Percentiles rank a stretch among this genome's conserved stretches.
Conservation (phyloP, 2,797 vertebrate species). For the Muscicapa comitata region DNA sequence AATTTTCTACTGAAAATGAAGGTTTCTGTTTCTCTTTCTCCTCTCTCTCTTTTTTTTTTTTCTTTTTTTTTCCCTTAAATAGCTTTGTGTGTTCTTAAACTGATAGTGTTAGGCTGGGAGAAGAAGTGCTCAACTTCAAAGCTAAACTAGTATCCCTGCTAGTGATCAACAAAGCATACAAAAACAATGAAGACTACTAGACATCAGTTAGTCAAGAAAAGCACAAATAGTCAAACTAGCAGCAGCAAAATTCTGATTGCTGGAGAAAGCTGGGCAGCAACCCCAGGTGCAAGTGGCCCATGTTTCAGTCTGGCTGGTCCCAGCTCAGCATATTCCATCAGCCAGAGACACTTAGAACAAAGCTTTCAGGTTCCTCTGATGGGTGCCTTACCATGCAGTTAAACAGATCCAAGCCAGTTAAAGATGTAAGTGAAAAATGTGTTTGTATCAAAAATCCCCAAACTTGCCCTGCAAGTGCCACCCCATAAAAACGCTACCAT, state of each 20-base stretch:
- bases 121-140: background rate
- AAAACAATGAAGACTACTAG: background rate
- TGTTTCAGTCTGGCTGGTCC: background rate
- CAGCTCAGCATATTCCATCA: background rate
- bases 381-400: background rate
- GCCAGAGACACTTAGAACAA: background rate
- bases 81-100: background rate
- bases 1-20: background rate
- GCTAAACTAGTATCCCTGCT: background rate
- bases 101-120: background rate
- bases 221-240: background rate
- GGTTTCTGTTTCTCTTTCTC: background rate
- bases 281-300: background rate
- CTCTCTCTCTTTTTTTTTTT: rapidly evolving
- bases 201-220: background rate
- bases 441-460: background rate
- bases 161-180: background rate
- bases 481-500: background rate
- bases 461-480: background rate
- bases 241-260: background rate
- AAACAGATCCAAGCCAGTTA: background rate
- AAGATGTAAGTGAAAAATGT: background rate
- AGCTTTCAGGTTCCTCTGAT: background rate
- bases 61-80: background rate
- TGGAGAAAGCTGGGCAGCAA: background rate